Base-by-base conservation (phyloP, 2,113 vertebrate genomes). In the Ophthalmolycus amberensis region DNA sequence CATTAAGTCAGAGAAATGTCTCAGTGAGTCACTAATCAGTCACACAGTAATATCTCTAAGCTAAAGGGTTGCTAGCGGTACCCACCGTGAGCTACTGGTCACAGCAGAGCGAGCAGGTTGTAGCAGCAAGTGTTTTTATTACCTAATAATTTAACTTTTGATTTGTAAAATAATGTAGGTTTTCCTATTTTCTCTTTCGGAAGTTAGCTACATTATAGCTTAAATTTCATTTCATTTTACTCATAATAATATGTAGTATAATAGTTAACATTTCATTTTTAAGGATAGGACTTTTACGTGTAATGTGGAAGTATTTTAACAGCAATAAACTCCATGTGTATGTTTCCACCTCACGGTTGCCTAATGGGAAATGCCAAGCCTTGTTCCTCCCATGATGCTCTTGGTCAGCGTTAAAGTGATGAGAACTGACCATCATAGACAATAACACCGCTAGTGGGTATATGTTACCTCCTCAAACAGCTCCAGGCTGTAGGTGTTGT, bases 401-500 rank as follows among this genome's bases (percentile, higher is more conserved):
- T 25, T 20, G 14, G 44, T 20, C 18, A 12, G 27, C 14, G 9
- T n/a, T 15, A 15, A 37, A 40, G 67, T 15, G 46, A n/a, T 27
- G 48, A 20, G 16, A 20, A 0, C 12, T 25, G 71, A 64, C 0
- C 46, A 27, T 27, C 46, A 18, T 0, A 2, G 5, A 4, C 22
- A 29, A 18, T 16, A 18, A 56, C 38, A 58, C 68, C n/a, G 64
- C 42, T 14, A 18, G 27, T 32, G 7, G 16, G 1, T 40, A 46
- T 12, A 48, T 10, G 68, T 84, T 95, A 99, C 98, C 98, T 99
- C 98, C 59, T 98, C 96, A 83, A 99, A 99, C 71, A 99, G 96
- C 94, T 99, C 98, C 93, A 99, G 96, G 75, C 98, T 99, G 95
- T 99, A 99, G 52, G 97, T 99, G 95, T 99, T 99, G 94, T 99